These are phyloP conservation scores for Pelmatolapia mariae DNA, from an alignment of 2,113 vertebrate genomes.

Conservation along the genomic window DNA sequence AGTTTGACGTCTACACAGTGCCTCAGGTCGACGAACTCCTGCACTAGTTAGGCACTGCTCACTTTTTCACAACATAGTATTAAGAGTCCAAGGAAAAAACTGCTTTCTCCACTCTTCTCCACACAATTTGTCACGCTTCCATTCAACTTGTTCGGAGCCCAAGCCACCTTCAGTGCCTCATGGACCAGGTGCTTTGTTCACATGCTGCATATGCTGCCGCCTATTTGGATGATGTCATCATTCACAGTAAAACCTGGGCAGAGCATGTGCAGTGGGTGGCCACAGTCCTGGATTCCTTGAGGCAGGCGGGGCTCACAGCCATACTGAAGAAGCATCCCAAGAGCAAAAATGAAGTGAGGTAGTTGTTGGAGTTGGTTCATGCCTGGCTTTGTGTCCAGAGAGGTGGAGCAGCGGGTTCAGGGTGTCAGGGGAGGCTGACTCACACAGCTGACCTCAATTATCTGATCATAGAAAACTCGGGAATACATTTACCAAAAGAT, in stretches of 20 bases:
- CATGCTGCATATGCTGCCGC: accelerated
- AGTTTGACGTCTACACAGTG: not conserved
- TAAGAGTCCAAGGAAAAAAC: not conserved
- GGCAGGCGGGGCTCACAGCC: accelerated
- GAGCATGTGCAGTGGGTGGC: accelerated
- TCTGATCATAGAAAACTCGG: not conserved
- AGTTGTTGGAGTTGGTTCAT: accelerated
- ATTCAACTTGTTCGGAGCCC: not conserved
- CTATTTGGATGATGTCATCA: not conserved
- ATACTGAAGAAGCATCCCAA: accelerated
- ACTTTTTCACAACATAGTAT: not conserved
- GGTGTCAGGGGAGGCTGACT: not conserved
- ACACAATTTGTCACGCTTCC: not conserved
- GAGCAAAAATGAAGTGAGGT: not conserved
- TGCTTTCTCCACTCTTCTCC: not conserved
- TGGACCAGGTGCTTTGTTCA: not conserved
- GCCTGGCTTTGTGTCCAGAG: accelerated
- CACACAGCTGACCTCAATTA: not conserved
- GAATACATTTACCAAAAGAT: not conserved
- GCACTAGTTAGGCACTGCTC: not conserved
- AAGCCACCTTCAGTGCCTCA: not conserved
- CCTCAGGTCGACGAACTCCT: not conserved
- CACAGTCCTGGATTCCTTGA: not conserved
- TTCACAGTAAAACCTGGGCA: not conserved
- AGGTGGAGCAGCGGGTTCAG: accelerated